Evolutionary conservation across 2,888 invertebrate species (phyloP), one percentile per base, ranked within the genome.

Genomic region (Ceriagrion tenellum): DNA sequence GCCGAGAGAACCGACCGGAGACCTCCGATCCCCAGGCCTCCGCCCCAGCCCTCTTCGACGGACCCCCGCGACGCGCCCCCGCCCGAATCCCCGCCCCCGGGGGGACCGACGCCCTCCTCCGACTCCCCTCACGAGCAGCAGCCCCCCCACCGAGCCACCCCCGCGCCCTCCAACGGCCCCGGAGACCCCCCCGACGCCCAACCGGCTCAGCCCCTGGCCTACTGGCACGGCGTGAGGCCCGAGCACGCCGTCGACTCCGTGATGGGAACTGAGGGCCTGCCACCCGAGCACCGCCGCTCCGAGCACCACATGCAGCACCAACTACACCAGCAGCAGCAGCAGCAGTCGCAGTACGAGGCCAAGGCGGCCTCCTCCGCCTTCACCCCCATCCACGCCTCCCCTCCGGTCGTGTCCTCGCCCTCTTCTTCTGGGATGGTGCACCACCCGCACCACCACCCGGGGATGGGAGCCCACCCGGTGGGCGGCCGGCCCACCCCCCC

Each of bases 381-480:
- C 97, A 99, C 99, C 95, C 99, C 99, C 88, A 99, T 99, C 97
- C 99, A 98, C 96, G 98, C 98, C 90, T 98, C 98, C 98, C 98
- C 98, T 81, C 96, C 95, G 88, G 96, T 96, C 96, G 97, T 97
- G 96, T 98, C 98, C 96, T 95, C 96, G 95, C 96, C 96, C 96
- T 98, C 98, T 96, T 97, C 97, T 95, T 96, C 96, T 35, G 97
- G 97, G 95, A 96, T 97, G 59, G 96, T 97, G 95, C 97, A 97
- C 96, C 97, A 97, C 96, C 97, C 98, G 96, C 98, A 98, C 96
- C 97, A 97, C 95, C 97, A 96, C 95, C 96, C 96, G 95, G 96
- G 96, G 95, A 96, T 96, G 69, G 95, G 95, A 95, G 95, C 95
- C 0, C 81, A 95, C 13, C 89, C 95, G 30, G 95, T 95, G 18